phyloP scores from a whole-genome alignment of 2,113 vertebrate genomes.

The Platichthys flesus region DNA sequence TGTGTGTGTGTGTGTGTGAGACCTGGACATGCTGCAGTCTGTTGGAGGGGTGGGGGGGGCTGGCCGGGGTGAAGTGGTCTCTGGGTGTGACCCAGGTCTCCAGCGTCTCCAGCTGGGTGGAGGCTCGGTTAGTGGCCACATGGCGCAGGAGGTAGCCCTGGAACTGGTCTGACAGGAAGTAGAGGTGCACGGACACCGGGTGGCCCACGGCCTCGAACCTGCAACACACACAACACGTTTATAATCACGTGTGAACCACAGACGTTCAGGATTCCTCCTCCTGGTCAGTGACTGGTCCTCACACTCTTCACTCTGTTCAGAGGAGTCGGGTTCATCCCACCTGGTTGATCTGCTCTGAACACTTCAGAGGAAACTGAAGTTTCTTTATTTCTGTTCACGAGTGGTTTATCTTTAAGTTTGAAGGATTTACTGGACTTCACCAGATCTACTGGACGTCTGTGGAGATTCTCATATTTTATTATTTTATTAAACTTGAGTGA shows the following conservation, averaged over 20 bases:
- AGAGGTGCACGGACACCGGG: slow-evolving; percentile 90
- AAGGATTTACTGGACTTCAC: too few relatives aligned
- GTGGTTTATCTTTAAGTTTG: too few relatives aligned
- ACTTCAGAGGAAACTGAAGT: not conserved
- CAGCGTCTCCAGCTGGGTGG: slow-evolving; percentile 91
- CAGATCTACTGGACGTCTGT: too few relatives aligned
- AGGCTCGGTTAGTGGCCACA: slow-evolving; percentile 90
- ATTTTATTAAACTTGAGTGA: too few relatives aligned
- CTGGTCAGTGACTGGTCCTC: too few relatives aligned
- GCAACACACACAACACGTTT: slow-evolving; percentile 15
- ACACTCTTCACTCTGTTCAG: too few relatives aligned
- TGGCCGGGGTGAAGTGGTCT: slow-evolving; percentile 91
- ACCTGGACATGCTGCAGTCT: slow-evolving; percentile 96
- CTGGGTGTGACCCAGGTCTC: slow-evolving; percentile 95
- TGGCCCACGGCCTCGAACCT: slow-evolving; percentile 91
- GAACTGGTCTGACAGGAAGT: slow-evolving; percentile 96
- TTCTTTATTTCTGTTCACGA: too few relatives aligned
- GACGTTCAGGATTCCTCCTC: too few relatives aligned
- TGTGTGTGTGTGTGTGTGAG: not conserved
- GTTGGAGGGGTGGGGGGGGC: slow-evolving; percentile 84
- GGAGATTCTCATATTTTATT: too few relatives aligned
- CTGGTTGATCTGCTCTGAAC: too few relatives aligned
- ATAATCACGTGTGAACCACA: too few relatives aligned
- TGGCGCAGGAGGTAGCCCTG: slow-evolving; percentile 95
- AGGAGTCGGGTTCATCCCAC: too few relatives aligned